A percentile compares a stretch with the other conserved stretches of the same genome.
Evolutionary conservation across 2,113 vertebrate species (phyloP).

Genomic region (Oostethus manadensis): DNA sequence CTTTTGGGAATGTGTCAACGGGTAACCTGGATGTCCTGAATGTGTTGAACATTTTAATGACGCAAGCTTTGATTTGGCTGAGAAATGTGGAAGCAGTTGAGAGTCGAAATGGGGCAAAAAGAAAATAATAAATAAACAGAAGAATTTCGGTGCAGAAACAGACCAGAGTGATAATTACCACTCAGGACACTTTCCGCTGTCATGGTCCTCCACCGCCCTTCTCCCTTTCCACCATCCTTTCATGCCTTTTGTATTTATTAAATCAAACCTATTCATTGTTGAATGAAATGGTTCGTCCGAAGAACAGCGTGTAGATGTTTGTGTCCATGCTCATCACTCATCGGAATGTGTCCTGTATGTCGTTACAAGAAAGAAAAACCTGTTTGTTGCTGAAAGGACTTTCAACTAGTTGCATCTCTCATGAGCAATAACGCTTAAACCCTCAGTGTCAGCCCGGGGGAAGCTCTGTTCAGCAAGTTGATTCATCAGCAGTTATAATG

Average conservation of each 20-base stretch:
- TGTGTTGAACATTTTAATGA: too few relatives aligned
- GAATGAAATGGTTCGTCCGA: too few relatives aligned
- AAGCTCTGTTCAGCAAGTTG: conserved; percentile 21
- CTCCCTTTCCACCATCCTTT: conserved; percentile 10
- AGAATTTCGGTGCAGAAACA: too few relatives aligned
- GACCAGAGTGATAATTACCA: conserved; percentile 30
- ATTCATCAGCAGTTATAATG: conserved; percentile 40
- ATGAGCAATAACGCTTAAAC: conserved; percentile 26
- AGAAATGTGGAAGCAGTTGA: too few relatives aligned
- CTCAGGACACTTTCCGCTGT: neutral
- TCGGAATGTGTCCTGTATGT: neutral
- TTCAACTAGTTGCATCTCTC: conserved; percentile 11
- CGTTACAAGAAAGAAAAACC: neutral
- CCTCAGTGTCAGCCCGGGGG: conserved; percentile 21
- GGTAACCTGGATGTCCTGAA: too few relatives aligned
- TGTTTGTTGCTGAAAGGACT: conserved; percentile 22
- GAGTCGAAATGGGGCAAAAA: too few relatives aligned
- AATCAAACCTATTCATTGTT: too few relatives aligned
- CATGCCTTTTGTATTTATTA: neutral
- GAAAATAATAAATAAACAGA: too few relatives aligned
- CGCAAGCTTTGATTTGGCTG: too few relatives aligned
- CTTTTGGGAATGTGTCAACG: too few relatives aligned
- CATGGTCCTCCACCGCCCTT: neutral
- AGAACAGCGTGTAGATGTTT: too few relatives aligned
- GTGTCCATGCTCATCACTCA: neutral